These are phyloP conservation scores for Hippolais icterina DNA, from an alignment of 2,113 vertebrate species.

Conservation along the genomic window DNA sequence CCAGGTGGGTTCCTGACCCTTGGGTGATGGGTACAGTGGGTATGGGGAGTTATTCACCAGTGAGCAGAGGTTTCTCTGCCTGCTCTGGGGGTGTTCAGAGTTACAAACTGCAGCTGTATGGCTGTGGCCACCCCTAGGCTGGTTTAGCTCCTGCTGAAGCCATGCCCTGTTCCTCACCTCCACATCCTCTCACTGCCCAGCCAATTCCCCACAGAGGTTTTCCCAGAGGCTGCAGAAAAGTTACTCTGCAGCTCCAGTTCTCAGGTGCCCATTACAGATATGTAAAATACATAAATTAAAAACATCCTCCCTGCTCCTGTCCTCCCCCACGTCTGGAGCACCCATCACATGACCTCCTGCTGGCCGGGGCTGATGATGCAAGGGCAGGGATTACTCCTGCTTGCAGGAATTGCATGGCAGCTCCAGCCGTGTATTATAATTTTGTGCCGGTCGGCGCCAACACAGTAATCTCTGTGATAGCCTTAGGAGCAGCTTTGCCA, in stretches of 20 bases:
- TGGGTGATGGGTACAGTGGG: neutral
- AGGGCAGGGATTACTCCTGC: slow-evolving; percentile 1
- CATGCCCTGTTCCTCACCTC: neutral
- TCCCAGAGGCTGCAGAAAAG: slow-evolving; percentile 3
- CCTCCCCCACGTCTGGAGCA: slow-evolving; percentile 14
- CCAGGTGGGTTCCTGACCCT: no score
- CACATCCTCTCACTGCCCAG: neutral
- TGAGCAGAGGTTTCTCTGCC: neutral
- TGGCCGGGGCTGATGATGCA: slow-evolving; percentile 27
- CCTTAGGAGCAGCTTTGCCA: slow-evolving; percentile 55
- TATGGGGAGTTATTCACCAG: neutral
- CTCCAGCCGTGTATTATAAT: neutral
- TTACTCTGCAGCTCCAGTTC: neutral
- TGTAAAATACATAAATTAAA: slow-evolving; percentile 17
- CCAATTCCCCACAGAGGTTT: neutral
- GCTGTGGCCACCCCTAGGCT: neutral
- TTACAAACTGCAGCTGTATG: neutral
- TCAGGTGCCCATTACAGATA: slow-evolving; percentile 8
- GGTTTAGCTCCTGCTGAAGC: neutral
- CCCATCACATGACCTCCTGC: neutral
- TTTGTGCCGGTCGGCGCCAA: neutral
- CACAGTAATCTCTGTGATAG: slow-evolving; percentile 34
- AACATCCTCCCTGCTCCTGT: slow-evolving; percentile 15
- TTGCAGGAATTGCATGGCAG: neutral
- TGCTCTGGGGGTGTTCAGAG: neutral